Evolutionary conservation across 2,797 vertebrate species (phyloP), one percentile per base, ranked within the genome.

Genomic region (Lepus oiostolus): DNA sequence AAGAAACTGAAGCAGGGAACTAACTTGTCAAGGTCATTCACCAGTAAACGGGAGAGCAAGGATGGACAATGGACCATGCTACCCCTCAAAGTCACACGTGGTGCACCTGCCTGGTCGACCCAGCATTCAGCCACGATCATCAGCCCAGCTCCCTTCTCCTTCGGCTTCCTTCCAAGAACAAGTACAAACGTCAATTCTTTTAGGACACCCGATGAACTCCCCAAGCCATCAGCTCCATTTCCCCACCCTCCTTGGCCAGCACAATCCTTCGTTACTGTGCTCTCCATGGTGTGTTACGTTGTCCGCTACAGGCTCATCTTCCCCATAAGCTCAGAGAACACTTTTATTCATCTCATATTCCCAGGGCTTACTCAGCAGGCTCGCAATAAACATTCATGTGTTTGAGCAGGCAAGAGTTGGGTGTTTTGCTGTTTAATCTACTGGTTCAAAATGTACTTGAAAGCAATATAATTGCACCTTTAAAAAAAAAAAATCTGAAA

Each of bases 391-490:
- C 74, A 85, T 28, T 62, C 54, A 75, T 10, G 5, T 32, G 72
- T 85, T 0, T 67, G 67, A 85, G 91, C 24, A 74, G 83, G 84
- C 58, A 71, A 88, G 24, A 58, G 7, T 68, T 80, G 28, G 58
- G 13, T 19, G 68, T 79, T 54, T 28, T 79, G 65, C 89, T 80
- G 47, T 94, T 80, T 82, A 24, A 60, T 70, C 74, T 68, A 74
- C 65, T 68, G 90, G 87, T 60, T 91, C 79, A 92, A 75, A 95
- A 96, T 71, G 80, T 80, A 71, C 87, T 92, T 90, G 86, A 88
- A 96, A 92, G 83, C 74, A 88, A 85, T 68, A 85, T 79, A 96
- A 90, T 42, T 88, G 10, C 68, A 75, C 60, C 92, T 90, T 42
- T 58, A 14, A 14, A 17, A 63, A 70, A 85, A 67, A 70, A 85